Evolutionary conservation across 2,797 vertebrate genomes (phyloP).

Genomic region (Melanotaenia boesemani): DNA sequence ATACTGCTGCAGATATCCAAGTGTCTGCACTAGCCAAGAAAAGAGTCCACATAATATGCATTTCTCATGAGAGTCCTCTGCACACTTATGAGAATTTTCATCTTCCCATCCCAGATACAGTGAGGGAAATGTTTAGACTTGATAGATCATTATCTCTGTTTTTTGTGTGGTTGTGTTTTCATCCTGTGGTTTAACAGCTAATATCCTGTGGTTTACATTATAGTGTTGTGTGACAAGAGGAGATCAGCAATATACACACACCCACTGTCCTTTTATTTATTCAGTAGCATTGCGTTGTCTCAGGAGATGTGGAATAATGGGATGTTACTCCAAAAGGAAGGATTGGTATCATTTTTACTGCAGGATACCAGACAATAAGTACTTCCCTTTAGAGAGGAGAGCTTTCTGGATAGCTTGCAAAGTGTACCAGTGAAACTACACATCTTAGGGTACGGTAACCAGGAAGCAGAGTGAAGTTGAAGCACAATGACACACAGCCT

Average conservation of each 20-base stretch:
- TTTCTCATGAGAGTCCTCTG: not conserved
- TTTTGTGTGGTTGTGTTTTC: conserved; percentile 33
- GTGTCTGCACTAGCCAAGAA: conserved; percentile 2
- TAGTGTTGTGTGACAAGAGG: conserved; percentile 10
- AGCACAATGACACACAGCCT: conserved; percentile 30
- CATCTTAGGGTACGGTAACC: conserved; percentile 1
- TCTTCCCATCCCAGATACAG: not conserved
- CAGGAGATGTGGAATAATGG: conserved; percentile 17
- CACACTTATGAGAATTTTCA: too few relatives aligned
- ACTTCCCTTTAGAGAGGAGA: not conserved
- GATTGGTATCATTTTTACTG: conserved; percentile 14
- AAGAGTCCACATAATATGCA: not conserved
- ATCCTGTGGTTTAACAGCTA: conserved; percentile 29
- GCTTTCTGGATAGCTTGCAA: not conserved
- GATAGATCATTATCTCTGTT: conserved; percentile 20
- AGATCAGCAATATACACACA: conserved; percentile 18
- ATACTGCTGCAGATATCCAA: not conserved
- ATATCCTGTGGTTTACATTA: conserved; percentile 42
- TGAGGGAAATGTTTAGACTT: not conserved
- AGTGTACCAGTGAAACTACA: conserved; percentile 1
- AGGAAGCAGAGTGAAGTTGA: conserved; percentile 31
- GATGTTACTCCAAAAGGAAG: not conserved
- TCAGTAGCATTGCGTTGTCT: conserved; percentile 21
- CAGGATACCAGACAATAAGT: conserved; percentile 20
- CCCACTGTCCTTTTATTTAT: conserved; percentile 26